phyloP scores from a whole-genome alignment of 2,797 vertebrate species.

The Carcharodon carcharias region DNA sequence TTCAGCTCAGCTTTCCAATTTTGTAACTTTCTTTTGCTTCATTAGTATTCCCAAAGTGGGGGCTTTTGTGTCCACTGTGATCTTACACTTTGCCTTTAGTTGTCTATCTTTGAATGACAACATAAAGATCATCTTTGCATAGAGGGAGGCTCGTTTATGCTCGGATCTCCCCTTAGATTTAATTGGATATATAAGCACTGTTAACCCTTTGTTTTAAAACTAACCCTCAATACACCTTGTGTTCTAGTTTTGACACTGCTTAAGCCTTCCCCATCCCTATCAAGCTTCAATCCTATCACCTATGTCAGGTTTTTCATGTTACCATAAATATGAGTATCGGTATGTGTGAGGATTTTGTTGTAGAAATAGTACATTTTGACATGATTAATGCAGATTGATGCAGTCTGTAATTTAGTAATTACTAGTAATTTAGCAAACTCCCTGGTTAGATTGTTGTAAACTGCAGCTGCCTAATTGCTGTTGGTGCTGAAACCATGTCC shows the following conservation, averaged over 20 bases:
- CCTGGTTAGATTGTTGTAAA: neutral
- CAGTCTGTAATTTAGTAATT: constrained; percentile 23
- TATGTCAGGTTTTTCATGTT: neutral
- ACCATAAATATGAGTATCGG: neutral
- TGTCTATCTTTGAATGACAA: neutral
- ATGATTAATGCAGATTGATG: constrained; percentile 23
- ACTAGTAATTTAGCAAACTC: constrained; percentile 14
- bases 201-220: neutral
- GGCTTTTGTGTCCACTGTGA: neutral
- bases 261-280: neutral
- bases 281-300: neutral
- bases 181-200: neutral
- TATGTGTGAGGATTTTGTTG: neutral
- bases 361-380: neutral
- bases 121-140: neutral
- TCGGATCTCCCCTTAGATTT: neutral
- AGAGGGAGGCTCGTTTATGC: too few species aligned
- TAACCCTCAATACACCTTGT: neutral
- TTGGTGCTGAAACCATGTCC: neutral
- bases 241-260: neutral
- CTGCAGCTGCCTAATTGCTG: constrained; percentile 24
- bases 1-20: neutral
- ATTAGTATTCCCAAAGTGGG: neutral
- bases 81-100: neutral
- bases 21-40: neutral